phyloP scores from a whole-genome alignment of 1,140 invertebrate genomes.

The Patella vulgata region DNA sequence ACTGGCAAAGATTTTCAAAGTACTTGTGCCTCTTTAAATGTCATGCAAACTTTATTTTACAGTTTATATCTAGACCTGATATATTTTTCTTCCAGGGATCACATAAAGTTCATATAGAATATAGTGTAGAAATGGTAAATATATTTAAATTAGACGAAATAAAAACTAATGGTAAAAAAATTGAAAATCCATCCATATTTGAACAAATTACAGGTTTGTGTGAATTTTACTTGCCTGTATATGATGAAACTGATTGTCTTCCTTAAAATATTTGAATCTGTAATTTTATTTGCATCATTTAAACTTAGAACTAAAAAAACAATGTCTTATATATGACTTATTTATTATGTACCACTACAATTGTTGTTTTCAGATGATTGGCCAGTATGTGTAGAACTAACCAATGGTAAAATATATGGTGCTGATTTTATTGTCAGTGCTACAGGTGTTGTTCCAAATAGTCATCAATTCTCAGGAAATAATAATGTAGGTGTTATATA shows the following conservation, averaged over 20 bases:
- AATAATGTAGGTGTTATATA: constrained; percentile 53
- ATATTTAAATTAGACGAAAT: constrained; percentile 53
- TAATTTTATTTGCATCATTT: no score
- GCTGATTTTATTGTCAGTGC: constrained; percentile 96
- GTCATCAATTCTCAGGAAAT: constrained; percentile 54
- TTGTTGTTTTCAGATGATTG: constrained; percentile 66
- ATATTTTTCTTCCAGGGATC: constrained; percentile 38
- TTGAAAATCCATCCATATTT: constrained; percentile 4
- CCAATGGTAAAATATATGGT: constrained; percentile 78
- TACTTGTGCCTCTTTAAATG: no score
- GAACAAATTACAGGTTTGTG: no score
- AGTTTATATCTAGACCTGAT: no score
- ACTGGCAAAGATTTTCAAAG: not conserved
- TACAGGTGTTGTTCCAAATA: constrained; percentile 86
- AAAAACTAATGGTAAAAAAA: constrained; percentile 8
- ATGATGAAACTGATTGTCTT: no score
- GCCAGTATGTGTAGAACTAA: constrained; percentile 79
- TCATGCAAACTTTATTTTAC: no score
- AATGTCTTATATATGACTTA: no score
- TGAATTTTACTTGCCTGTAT: no score
- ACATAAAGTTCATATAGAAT: constrained; percentile 70
- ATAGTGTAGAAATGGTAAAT: constrained; percentile 76
- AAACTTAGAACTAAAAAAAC: no score
- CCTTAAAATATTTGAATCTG: no score
- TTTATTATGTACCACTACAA: no score